phyloP scores from a whole-genome alignment of 2,797 vertebrate species.

The Anguilla marmorata region DNA sequence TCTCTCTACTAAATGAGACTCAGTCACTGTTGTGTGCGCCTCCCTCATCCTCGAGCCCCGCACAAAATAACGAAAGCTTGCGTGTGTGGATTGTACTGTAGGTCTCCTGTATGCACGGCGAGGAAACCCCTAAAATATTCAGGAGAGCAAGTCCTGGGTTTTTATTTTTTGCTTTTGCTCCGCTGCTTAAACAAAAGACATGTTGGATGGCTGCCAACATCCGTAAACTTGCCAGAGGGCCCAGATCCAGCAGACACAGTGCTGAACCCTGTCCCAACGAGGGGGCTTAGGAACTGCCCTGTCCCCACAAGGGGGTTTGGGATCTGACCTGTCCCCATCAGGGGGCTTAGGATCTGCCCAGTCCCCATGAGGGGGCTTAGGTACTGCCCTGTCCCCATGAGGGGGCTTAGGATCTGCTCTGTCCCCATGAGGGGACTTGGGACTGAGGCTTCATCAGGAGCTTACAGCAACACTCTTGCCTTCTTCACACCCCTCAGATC shows the following conservation, averaged over 20 bases:
- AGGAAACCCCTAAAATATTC: not conserved
- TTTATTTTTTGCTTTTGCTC: not conserved
- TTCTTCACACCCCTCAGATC: conserved; percentile 68
- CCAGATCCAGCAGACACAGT: not conserved
- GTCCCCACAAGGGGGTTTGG: too few species aligned
- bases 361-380: too few species aligned
- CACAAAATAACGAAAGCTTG: not conserved
- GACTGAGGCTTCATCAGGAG: not conserved
- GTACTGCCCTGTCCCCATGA: too few species aligned
- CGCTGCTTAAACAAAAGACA: not conserved
- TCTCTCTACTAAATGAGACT: not conserved
- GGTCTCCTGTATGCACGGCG: not conserved
- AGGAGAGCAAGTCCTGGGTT: not conserved
- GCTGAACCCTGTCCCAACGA: not conserved
- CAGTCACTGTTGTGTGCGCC: not conserved
- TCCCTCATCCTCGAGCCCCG: not conserved
- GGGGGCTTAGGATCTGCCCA: too few species aligned
- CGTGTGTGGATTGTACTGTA: not conserved
- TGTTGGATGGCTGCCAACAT: not conserved
- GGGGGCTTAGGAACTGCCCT: too few species aligned
- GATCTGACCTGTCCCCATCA: too few species aligned
- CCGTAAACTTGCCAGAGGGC: not conserved
- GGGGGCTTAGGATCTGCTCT: too few species aligned
- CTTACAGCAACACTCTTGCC: not conserved
- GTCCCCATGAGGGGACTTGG: too few species aligned